Evolutionary conservation across 2,888 invertebrate species (phyloP).

Genomic region (Cosmorhoe ocellata): DNA sequence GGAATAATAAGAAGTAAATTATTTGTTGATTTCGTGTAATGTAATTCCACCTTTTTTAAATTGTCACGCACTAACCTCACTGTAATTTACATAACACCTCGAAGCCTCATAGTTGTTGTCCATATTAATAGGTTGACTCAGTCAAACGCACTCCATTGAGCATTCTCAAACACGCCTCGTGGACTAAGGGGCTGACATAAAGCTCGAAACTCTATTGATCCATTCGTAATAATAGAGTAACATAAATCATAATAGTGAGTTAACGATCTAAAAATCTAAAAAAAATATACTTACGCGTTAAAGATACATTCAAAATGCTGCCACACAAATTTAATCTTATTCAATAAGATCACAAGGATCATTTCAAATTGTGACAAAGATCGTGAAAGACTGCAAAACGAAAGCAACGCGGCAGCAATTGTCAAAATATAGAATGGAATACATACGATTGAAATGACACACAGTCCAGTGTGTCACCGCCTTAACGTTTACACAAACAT

Average conservation of each 20-base stretch:
- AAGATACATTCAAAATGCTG: too few relatives aligned
- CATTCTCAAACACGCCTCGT: constrained; percentile 67
- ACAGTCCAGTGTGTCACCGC: constrained; percentile 28
- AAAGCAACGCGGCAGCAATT: too few relatives aligned
- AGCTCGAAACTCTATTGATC: neutral
- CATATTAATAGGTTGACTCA: constrained; percentile 77
- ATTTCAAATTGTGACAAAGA: too few relatives aligned
- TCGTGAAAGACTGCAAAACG: too few relatives aligned
- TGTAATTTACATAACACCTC: constrained; percentile 64
- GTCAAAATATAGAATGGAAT: too few relatives aligned
- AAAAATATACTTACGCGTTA: too few relatives aligned
- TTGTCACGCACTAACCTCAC: constrained; percentile 52
- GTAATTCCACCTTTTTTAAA: constrained; percentile 34
- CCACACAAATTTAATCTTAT: too few relatives aligned
- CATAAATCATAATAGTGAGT: too few relatives aligned
- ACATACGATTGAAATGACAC: neutral
- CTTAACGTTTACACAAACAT: constrained; percentile 63
- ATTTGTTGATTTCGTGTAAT: constrained; percentile 12
- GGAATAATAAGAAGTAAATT: constrained; percentile 6
- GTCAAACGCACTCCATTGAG: constrained; percentile 69
- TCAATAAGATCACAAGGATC: too few relatives aligned
- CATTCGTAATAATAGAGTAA: neutral
- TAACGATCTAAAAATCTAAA: too few relatives aligned
- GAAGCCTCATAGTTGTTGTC: constrained; percentile 52
- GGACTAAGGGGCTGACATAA: constrained; percentile 38